Base-by-base conservation (phyloP, 2,113 vertebrate genomes). In the Zeus faber region DNA sequence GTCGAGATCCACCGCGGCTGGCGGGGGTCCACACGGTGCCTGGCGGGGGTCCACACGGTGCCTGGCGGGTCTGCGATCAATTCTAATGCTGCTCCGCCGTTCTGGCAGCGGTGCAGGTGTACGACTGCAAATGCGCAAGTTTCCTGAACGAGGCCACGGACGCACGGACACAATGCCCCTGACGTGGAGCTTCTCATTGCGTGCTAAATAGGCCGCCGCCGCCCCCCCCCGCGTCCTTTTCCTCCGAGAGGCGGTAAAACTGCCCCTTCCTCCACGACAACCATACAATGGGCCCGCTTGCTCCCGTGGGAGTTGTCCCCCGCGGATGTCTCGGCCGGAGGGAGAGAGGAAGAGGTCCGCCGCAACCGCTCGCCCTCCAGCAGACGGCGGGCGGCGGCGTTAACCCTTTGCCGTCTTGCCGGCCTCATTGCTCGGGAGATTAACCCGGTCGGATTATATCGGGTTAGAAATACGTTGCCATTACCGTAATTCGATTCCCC, bases 251-350 rank as follows among this genome's bases (percentile, higher is more conserved):
- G 67, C 67, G 78, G 55, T 66, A 67, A 60, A 58, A 55, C 75
- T 31, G 58, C 70, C 71, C 60, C 85, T 86, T 81, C 82, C 81
- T 72, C 65, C 72, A 64, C 72, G 54, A 76, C 85, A 82, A 50
- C 54, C 23, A 62, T 66, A 86, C 84, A 84, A 82, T 82, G 2
- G 29, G 70, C 5, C 27, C 24, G 70, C 58, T 70, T 67, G 77
- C 82, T 67, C 60, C 50, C 50, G 61, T 54, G 60, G 55, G 52
- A 65, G 52, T 11, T 49, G 62, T 76, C 80, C 64, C 27, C 70
- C 35, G 61, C 22, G 58, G 78, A 80, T 72, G 35, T 14, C 2
- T 40, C 9, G 46, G 58, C 62, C 75, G 72, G 72, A 71, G 52
- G 72, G 72, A 71, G 52, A 71, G 63, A 45, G 33, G 79, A 77